These are phyloP conservation scores for Astyanax mexicanus DNA, from an alignment of 2,797 vertebrate species.

Conservation along the genomic window DNA sequence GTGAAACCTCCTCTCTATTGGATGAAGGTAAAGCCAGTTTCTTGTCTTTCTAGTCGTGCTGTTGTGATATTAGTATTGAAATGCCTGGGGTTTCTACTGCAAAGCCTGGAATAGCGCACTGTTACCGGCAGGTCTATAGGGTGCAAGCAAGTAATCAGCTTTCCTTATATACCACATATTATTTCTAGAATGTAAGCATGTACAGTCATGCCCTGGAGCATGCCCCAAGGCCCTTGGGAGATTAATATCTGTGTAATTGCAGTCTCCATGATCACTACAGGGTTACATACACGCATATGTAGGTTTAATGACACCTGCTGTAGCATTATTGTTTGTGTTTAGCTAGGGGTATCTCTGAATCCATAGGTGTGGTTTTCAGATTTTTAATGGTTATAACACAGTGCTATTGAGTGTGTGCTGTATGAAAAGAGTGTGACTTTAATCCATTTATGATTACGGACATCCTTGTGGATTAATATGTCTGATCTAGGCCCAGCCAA, in stretches of 20 bases:
- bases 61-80: neutral
- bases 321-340: neutral
- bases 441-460: neutral
- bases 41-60: no score
- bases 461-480: no score
- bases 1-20: neutral
- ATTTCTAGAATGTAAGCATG: neutral
- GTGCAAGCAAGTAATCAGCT: no score
- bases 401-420: neutral
- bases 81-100: neutral
- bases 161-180: neutral
- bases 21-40: neutral
- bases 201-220: neutral
- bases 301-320: neutral
- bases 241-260: conserved; percentile 3
- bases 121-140: neutral
- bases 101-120: neutral
- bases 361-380: neutral
- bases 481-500: neutral
- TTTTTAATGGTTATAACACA: neutral
- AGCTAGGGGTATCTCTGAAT: neutral
- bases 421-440: neutral
- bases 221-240: neutral
- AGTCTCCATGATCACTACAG: neutral
- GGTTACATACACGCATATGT: neutral